Evolutionary conservation across 2,113 vertebrate genomes (phyloP).

Genomic region (Psammodynastes pulverulentus): DNA sequence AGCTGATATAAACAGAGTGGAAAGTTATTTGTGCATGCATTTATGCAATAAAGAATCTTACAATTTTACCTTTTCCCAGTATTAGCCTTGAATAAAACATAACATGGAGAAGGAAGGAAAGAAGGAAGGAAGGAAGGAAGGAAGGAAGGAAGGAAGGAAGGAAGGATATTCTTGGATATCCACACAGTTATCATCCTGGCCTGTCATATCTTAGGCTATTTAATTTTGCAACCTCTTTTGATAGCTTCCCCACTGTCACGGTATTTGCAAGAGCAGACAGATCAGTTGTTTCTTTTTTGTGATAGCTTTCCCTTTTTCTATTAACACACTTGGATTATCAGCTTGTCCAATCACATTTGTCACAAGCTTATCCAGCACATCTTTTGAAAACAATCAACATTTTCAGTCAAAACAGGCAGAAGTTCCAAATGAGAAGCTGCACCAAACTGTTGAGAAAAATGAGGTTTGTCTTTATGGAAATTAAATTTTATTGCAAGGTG

Average conservation of each 20-base stretch:
- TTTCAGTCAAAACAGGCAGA: background rate
- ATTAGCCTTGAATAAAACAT: background rate
- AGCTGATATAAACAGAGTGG: background rate
- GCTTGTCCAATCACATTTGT: background rate
- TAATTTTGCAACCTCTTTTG: background rate
- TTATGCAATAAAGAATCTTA: background rate
- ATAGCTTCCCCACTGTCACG: background rate
- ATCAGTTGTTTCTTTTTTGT: background rate
- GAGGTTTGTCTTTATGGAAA: background rate
- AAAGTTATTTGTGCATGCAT: background rate
- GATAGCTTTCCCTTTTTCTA: background rate
- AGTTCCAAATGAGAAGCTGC: background rate
- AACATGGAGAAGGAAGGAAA: background rate
- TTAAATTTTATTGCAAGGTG: background rate
- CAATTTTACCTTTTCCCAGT: background rate
- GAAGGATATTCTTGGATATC: background rate
- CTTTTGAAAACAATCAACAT: background rate
- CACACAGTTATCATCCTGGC: background rate
- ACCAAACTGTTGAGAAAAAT: background rate
- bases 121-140: background rate
- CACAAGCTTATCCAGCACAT: background rate
- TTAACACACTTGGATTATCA: background rate
- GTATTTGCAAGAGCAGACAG: background rate
- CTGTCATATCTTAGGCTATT: background rate
- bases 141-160: too few species aligned